phyloP scores from a whole-genome alignment of 1,140 invertebrate genomes.

The Stratiolaelaps scimitus region DNA sequence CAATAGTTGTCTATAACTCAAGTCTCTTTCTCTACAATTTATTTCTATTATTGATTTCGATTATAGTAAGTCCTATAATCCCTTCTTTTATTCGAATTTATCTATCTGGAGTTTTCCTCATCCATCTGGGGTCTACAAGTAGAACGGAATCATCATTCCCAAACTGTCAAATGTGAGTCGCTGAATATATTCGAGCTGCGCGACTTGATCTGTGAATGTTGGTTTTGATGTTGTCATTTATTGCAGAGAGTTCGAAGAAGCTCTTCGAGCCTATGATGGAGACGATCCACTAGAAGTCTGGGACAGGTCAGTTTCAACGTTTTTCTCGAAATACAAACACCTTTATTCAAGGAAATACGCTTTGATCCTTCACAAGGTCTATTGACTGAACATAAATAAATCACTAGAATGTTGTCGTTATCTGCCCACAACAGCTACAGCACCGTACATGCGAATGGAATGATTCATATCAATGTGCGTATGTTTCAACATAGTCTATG shows the following conservation, averaged over 20 bases:
- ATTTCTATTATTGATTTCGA: too few relatives aligned
- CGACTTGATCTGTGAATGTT: not conserved
- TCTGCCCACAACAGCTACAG: not conserved
- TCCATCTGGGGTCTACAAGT: not conserved
- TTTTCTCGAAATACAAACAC: too few relatives aligned
- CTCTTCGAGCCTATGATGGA: conserved; percentile 16
- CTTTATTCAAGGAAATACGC: too few relatives aligned
- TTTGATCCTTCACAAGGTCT: too few relatives aligned
- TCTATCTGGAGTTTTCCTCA: not conserved
- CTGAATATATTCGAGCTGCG: not conserved
- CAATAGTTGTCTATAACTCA: too few relatives aligned
- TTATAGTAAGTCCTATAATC: conserved; percentile 8
- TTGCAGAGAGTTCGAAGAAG: conserved; percentile 18
- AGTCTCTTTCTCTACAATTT: too few relatives aligned
- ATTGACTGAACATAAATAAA: not conserved
- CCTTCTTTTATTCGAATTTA: not conserved
- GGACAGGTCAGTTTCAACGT: conserved; percentile 16
- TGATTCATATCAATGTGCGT: too few relatives aligned
- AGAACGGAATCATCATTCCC: not conserved
- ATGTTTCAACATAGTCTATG: too few relatives aligned
- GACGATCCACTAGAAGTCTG: conserved; percentile 16
- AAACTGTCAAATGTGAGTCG: not conserved
- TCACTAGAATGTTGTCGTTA: not conserved
- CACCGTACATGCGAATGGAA: not conserved
- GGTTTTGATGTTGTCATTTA: not conserved